phyloP scores from a whole-genome alignment of 2,888 invertebrate genomes.

The Conops quadrifasciatus region DNA sequence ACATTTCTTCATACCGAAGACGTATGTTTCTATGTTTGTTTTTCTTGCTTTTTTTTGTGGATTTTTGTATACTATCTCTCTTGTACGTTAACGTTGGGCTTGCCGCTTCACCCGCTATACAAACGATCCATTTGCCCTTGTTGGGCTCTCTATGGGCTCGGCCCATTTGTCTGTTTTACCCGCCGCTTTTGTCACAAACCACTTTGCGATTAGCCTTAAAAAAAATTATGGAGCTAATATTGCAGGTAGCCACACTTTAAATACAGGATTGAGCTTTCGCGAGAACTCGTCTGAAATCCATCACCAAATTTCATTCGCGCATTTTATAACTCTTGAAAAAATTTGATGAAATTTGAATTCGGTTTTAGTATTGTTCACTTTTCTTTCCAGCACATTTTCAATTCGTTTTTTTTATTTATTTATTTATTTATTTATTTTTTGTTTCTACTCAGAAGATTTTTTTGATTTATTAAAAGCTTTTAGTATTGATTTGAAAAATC shows the following conservation, averaged over 20 bases:
- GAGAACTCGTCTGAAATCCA: conserved; percentile 56
- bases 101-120: conserved; percentile 50
- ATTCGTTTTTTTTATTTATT: neutral
- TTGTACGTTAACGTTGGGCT: conserved; percentile 56
- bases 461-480: too few relatives aligned
- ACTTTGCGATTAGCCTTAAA: too few relatives aligned
- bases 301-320: conserved; percentile 52
- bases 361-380: conserved; percentile 37
- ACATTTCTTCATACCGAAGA: conserved; percentile 19
- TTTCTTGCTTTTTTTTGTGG: too few relatives aligned
- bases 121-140: neutral
- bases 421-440: neutral
- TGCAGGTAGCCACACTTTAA: conserved; percentile 1
- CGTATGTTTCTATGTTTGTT: conserved; percentile 14
- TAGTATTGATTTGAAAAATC: too few relatives aligned
- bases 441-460: neutral
- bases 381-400: conserved; percentile 16
- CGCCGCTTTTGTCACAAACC: neutral
- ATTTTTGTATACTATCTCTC: conserved; percentile 45
- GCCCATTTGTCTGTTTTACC: neutral
- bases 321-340: neutral
- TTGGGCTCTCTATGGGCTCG: neutral
- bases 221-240: neutral
- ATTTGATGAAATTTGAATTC: conserved; percentile 21
- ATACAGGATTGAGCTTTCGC: conserved; percentile 50